Percentiles rank a stretch among this genome's conserved stretches.
Evolutionary conservation across 2,113 vertebrate genomes (phyloP).

Genomic region (Chlorocebus sabaeus): DNA sequence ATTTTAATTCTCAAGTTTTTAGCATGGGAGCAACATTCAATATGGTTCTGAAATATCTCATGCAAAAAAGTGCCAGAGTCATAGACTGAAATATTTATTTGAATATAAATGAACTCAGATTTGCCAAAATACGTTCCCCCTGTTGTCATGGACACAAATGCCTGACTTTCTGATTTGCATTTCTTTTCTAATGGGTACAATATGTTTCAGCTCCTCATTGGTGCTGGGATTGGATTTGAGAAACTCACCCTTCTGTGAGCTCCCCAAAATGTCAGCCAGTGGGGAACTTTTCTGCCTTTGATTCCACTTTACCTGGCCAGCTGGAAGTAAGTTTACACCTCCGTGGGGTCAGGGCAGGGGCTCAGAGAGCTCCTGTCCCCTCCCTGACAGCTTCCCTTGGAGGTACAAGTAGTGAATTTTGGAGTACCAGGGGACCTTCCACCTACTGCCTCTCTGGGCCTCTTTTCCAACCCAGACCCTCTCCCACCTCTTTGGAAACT

Average conservation of each 20-base stretch:
- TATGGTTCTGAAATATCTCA: slow-evolving; percentile 77
- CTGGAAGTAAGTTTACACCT: neutral
- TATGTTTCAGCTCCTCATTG: slow-evolving; percentile 75
- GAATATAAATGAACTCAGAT: slow-evolving; percentile 78
- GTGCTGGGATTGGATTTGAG: slow-evolving; percentile 60
- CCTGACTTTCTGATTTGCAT: slow-evolving; percentile 78
- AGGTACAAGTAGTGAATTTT: neutral
- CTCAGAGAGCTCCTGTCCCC: neutral
- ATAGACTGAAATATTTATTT: slow-evolving; percentile 81
- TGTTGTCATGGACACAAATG: slow-evolving; percentile 82
- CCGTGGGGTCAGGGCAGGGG: neutral
- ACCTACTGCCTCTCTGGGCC: neutral
- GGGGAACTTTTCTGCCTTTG: slow-evolving; percentile 58
- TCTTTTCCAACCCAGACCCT: neutral
- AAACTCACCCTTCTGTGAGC: slow-evolving; percentile 68
- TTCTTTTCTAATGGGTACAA: slow-evolving; percentile 79
- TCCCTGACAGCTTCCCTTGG: neutral
- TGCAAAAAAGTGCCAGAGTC: slow-evolving; percentile 78
- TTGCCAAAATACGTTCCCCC: slow-evolving; percentile 74
- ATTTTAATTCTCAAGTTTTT: slow-evolving; percentile 77
- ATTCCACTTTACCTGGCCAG: neutral
- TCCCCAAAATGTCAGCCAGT: slow-evolving; percentile 70
- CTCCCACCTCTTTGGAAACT: neutral
- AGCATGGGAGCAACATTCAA: slow-evolving; percentile 77
- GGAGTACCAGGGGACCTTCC: neutral